phyloP scores from a whole-genome alignment of 2,797 vertebrate genomes.

The Anisognathus igniventris region DNA sequence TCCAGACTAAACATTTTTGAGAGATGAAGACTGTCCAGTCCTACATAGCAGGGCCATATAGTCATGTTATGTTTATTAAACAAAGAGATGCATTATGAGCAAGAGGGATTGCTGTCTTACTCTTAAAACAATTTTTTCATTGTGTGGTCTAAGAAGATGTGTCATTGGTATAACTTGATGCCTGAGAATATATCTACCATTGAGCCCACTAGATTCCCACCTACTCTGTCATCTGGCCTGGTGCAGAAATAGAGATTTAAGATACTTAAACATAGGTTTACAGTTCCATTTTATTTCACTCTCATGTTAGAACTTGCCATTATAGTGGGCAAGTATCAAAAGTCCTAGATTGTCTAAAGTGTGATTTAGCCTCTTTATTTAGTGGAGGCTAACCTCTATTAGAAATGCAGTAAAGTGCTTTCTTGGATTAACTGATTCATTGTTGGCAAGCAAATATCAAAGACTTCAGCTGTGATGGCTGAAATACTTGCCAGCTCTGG shows the following conservation, averaged over 20 bases:
- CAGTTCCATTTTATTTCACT: not conserved
- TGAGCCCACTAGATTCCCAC: not conserved
- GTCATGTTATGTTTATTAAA: not conserved
- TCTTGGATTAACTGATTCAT: not conserved
- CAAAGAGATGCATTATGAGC: not conserved
- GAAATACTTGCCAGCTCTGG: not conserved
- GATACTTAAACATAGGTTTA: not conserved
- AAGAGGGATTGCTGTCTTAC: not conserved
- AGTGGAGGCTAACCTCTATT: not conserved
- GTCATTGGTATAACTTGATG: not conserved
- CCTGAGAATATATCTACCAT: not conserved
- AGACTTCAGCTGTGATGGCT: not conserved
- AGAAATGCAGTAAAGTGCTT: not conserved
- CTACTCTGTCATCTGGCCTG: not conserved
- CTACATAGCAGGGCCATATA: not conserved
- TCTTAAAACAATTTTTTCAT: not conserved
- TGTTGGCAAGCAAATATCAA: not conserved
- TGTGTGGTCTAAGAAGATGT: not conserved
- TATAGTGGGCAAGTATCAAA: not conserved
- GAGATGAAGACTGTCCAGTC: not conserved
- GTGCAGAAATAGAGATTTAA: not conserved
- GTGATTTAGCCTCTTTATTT: not conserved
- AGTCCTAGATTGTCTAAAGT: not conserved
- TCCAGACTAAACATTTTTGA: not conserved
- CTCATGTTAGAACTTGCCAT: not conserved